Base-by-base conservation (phyloP, 1,140 invertebrate species). In the Aphis gossypii region DNA sequence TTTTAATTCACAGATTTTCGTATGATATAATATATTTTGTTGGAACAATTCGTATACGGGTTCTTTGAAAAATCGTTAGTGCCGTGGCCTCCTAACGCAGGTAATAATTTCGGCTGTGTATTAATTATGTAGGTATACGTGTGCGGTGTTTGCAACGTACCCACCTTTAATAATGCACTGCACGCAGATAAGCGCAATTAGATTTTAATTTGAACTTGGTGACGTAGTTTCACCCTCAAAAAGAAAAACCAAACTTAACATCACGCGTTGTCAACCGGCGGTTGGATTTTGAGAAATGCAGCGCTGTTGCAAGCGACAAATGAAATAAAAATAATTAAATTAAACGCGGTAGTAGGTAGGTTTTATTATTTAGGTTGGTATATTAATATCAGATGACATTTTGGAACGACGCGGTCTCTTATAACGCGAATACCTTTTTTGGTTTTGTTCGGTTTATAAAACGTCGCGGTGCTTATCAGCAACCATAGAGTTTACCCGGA, bases 261-360 rank as follows among this genome's bases (percentile, higher is more conserved):
- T 68, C 30, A 68, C 60, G 60, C 11, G 30, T n/a, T n/a, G 60
- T 76, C 60, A 76, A 76, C 30, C 60, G 60, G 18, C n/a, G 60
- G 60, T 76, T 2, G 60, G 60, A 76, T 76, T 76, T 18, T n/a
- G 30, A 76, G 60, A 76, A 76, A 76, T n/a, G n/a, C 60, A 76
- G n/a, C 1, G 60, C n/a, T 1, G 60, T n/a, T 76, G 60, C 60
- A n/a, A 8, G 4, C 60, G 14, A 76, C 30, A 76, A 76, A n/a
- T 21, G 30, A 76, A 76, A 76, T 76, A n/a, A 76, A 76, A 76
- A 76, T n/a, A 76, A 76, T 76, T 76, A 76, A 76, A 76, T 76
- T n/a, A 76, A 76, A 76, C n/a, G 5, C 3, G 60, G n/a, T 30
- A 35, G n/a, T 30, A 35, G 60, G n/a, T n/a, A 68, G 48, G 48